A percentile compares a stretch with the other conserved stretches of the same genome.
Conservation (phyloP, 64 coral and sea anemone species). For the Exaiptasia diaphana region DNA sequence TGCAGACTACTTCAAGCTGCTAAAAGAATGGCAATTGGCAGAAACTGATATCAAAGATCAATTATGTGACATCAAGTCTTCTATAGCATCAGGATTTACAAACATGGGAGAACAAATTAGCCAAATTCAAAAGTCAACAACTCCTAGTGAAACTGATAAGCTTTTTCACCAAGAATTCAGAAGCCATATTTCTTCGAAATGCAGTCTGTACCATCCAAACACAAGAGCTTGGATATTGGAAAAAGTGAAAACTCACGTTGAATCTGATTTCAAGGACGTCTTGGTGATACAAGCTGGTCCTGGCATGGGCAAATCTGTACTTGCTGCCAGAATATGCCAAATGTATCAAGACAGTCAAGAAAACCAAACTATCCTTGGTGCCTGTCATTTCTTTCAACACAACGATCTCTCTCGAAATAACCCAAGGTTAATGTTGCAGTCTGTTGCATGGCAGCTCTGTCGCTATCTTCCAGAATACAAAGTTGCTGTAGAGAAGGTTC, state of each 20-base stretch:
- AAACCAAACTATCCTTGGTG: neutral
- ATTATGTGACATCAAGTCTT: no score
- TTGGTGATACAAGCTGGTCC: conserved; percentile 41
- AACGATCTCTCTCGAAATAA: conserved; percentile 28
- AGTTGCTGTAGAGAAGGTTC: conserved; percentile 11
- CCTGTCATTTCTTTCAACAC: conserved; percentile 62
- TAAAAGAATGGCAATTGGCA: no score
- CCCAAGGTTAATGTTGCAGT: conserved; percentile 54
- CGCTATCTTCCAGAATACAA: conserved; percentile 20
- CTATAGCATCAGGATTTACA: no score
- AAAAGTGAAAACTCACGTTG: neutral
- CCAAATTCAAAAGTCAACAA: no score
- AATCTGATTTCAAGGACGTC: no score
- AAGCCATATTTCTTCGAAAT: neutral
- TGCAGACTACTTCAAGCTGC: no score
- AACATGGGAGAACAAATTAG: no score
- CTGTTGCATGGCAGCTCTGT: conserved; percentile 33
- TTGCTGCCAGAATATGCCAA: conserved; percentile 50
- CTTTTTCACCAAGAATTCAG: no score
- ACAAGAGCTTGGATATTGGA: neutral
- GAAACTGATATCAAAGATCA: no score
- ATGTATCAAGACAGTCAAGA: neutral
- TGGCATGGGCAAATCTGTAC: conserved; percentile 62
- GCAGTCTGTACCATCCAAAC: neutral
- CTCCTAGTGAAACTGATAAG: no score